Percentiles rank a stretch among this genome's conserved stretches.
Evolutionary conservation across 2,113 vertebrate species (phyloP).

Genomic region (Gorsachius goisagi): DNA sequence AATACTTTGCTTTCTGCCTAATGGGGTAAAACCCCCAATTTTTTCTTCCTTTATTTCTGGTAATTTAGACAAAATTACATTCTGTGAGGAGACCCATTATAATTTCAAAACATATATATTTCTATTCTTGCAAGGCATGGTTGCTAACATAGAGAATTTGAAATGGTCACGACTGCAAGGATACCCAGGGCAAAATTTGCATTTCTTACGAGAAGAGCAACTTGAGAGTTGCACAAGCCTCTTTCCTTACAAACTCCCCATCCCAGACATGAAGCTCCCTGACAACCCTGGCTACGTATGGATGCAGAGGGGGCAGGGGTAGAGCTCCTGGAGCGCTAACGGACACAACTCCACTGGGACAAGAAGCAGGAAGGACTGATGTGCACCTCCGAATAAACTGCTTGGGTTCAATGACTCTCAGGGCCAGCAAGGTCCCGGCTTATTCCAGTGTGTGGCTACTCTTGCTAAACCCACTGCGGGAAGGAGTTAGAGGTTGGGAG

Average conservation of each 20-base stretch:
- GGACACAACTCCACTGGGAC: neutral
- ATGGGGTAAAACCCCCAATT: neutral
- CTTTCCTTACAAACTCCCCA: neutral
- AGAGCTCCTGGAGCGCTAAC: neutral
- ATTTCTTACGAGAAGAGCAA: neutral
- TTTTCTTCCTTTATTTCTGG: neutral
- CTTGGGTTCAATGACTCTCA: neutral
- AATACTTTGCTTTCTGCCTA: neutral
- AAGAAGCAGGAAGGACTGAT: neutral
- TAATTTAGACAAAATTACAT: neutral
- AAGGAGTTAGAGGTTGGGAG: neutral
- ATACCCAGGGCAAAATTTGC: constrained; percentile 27
- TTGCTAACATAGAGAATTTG: constrained; percentile 40
- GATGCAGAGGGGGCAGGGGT: neutral
- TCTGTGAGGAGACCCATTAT: neutral
- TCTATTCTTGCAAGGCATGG: constrained; percentile 60
- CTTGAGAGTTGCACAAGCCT: neutral
- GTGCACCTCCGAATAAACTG: neutral
- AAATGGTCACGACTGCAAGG: constrained; percentile 10
- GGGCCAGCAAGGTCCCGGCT: neutral
- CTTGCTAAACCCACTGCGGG: neutral
- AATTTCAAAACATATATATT: neutral
- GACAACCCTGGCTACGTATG: accelerated
- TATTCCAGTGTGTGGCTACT: neutral
- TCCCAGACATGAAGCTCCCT: neutral